These are phyloP conservation scores for Podargus strigoides DNA, from an alignment of 2,797 vertebrate genomes.

Conservation along the genomic window DNA sequence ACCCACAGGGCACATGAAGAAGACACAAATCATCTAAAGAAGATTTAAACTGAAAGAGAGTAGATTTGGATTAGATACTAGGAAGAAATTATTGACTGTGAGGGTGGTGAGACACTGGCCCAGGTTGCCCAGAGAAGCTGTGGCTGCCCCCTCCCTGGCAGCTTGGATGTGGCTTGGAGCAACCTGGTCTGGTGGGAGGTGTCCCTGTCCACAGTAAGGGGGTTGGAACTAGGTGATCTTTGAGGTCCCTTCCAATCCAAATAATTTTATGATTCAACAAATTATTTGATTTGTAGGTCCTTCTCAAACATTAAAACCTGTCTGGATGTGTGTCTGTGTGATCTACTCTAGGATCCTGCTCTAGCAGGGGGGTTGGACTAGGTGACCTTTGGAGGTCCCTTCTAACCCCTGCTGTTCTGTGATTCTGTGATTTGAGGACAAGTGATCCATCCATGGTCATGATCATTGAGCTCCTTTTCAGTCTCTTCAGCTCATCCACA, in stretches of 20 bases:
- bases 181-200: neutral
- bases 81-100: neutral
- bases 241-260: neutral
- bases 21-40: neutral
- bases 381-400: neutral
- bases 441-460: neutral
- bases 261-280: no score
- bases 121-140: neutral
- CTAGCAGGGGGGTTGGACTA: rapidly evolving
- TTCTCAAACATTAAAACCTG: no score
- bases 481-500: neutral
- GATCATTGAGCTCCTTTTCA: neutral
- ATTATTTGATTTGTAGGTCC: no score
- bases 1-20: neutral
- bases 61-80: neutral
- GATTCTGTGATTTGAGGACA: neutral
- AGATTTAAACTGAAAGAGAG: neutral
- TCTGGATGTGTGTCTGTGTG: no score
- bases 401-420: neutral
- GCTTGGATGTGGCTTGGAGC: neutral
- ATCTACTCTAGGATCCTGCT: no score
- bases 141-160: neutral
- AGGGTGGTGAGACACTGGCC: neutral
- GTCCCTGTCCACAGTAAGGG: neutral
- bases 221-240: rapidly evolving